Base-by-base conservation (phyloP, 2,888 invertebrate species). In the Eupithecia subumbrata region DNA sequence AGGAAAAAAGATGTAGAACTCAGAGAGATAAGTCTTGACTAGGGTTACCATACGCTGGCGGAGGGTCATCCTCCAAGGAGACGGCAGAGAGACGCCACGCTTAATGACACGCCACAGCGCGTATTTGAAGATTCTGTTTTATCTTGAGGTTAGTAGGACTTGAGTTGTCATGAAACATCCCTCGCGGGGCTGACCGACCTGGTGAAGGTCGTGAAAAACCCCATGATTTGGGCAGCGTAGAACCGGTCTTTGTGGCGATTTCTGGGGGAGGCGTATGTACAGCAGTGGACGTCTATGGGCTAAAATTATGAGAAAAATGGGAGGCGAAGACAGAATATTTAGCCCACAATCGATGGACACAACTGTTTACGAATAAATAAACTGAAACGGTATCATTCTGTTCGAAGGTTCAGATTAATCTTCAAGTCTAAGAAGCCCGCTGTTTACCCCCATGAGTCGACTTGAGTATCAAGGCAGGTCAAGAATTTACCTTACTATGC, bases 1-100 rank as follows among this genome's bases (percentile, higher is more conserved):
- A 37, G 37, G 37, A 37, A 37, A 4, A 37, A 37, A 37, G 5
- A 37, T 2, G 93, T 93, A 0, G 94, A 95, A 80, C 87, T 94
- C 69, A 95, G 94, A 78, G 94, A 95, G 85, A 96, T 97, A 97
- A n/a, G 96, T 85, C 93, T 97, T 63, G 97, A 97, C 90, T 97
- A 97, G 89, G 97, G 97, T 2, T 97, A 97, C 92, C 97, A 97
- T 84, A 97, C 97, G 11, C 91, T 97, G 75, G 96, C 97, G 0
- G 88, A 96, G 97, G 89, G 97, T 97, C 93, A 94, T 12, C 94
- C 93, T 0, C 94, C 93, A 0, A 85, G 93, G 52, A 84, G 94
- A 78, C 79, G 93, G 66, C 82, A 91, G 66, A 52, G 80, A 16
- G 94, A 94, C 75, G 92, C 92, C 68, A 90, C 90, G 18, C 87